Evolutionary conservation across 2,797 vertebrate species (phyloP), one percentile per base, ranked within the genome.

Genomic region (Gymnothorax reevesii): DNA sequence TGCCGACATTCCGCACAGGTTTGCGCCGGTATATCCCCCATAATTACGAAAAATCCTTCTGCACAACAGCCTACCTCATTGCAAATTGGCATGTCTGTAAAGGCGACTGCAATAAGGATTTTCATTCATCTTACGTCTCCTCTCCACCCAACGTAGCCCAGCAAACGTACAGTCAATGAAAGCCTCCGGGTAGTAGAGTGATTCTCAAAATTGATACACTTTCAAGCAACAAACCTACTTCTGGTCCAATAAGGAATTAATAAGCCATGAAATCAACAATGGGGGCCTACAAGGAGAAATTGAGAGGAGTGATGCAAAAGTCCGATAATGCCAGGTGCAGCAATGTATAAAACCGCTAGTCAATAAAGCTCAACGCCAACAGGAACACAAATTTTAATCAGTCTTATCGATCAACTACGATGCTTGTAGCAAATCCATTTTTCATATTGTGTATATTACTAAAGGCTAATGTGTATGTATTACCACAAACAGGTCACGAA

Each of bases 251-350:
- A 92, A 42, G 59, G 0, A 66, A 84, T 85, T 92, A 94, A 93
- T 92, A 88, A 88, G 83, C 90, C 89, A 49, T 93, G 91, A 93
- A 93, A 93, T 92, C 91, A 92, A 91, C 91, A 91, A 82, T 89
- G 54, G 22, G 49, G 17, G 33, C 33, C 33, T 2, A 42, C 33
- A 42, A 42, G 49, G 75, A 17, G 75, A 49, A 79, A 54, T 79
- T 49, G 49, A 22, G 75, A 54, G 54, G 75, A 8, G 75, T 79
- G 49, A 54, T 17, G 49, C 75, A 20, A 8, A 54, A 54, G 42
- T 54, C 84, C 82, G 88, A 90, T 89, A 57, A 57, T 85, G 86
- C 88, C 90, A 92, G 84, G 3, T 91, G 92, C 90, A 66, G 77
- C 89, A 87, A 92, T 91, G 90, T 79, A 87, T 89, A 27, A 84